Percentiles rank a stretch among this genome's conserved stretches.
Conservation (phyloP, 64 coral and sea anemone genomes). For the Stichodactyla helianthus region DNA sequence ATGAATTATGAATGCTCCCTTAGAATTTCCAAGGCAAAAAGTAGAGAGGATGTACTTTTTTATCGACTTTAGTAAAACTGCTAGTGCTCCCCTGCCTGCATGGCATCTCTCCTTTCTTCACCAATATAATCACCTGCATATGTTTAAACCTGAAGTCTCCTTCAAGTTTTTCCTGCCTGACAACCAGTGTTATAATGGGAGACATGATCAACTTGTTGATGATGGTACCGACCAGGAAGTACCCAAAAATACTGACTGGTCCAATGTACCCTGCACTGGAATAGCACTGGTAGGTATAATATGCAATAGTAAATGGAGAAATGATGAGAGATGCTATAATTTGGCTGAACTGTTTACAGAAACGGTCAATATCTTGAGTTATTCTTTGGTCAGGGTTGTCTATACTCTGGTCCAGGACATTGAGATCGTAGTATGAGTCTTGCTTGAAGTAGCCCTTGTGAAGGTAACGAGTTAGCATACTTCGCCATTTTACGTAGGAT, state of each 20-base stretch:
- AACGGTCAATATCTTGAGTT: constrained; percentile 91
- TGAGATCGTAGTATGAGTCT: constrained; percentile 70
- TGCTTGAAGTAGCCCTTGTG: constrained; percentile 75
- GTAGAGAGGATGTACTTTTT: no score
- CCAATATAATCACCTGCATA: constrained; percentile 50
- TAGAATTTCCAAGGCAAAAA: no score
- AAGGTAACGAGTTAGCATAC: constrained; percentile 38
- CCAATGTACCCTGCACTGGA: constrained; percentile 86
- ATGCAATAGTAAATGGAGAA: constrained; percentile 85
- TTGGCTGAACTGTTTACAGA: constrained; percentile 75
- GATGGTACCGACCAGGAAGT: constrained; percentile 82
- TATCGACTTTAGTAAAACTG: no score
- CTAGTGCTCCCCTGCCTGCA: no score
- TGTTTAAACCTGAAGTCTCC: constrained; percentile 97
- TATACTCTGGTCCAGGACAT: constrained; percentile 62
- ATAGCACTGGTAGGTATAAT: constrained; percentile 97
- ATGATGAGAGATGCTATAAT: constrained; percentile 64
- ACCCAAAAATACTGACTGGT: constrained; percentile 84
- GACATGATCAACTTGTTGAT: constrained; percentile 92
- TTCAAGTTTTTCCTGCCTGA: constrained; percentile 86
- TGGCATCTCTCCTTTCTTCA: no score
- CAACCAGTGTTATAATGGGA: constrained; percentile 83
- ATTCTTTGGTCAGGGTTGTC: constrained; percentile 95
- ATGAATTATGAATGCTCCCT: no score
- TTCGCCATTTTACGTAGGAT: constrained; percentile 79